A percentile compares a stretch with the other conserved stretches of the same genome.
These are phyloP conservation scores for Macrobrachium nipponense DNA, from an alignment of 1,140 invertebrate species.

Conservation along the genomic window DNA sequence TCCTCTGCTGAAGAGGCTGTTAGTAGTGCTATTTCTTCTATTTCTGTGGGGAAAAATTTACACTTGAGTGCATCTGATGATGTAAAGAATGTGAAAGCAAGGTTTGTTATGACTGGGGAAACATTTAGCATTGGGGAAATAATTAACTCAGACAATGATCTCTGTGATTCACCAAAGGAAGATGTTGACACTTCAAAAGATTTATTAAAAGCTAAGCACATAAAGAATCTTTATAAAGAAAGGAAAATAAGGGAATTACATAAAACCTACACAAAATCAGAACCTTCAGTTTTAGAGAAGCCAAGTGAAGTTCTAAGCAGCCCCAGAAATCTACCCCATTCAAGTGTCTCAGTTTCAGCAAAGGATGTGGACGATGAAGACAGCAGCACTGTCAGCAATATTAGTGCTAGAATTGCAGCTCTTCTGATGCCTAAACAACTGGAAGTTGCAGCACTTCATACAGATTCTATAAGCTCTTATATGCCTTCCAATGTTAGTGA, in stretches of 20 bases:
- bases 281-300: too few relatives aligned
- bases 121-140: not conserved
- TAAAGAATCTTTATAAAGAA: too few relatives aligned
- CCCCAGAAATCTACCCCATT: too few relatives aligned
- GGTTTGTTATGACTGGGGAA: not conserved
- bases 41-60: not conserved
- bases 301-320: too few relatives aligned
- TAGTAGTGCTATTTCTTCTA: not conserved
- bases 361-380: not conserved
- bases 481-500: slow-evolving; percentile 28
- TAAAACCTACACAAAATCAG: too few relatives aligned
- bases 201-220: too few relatives aligned
- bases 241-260: too few relatives aligned
- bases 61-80: not conserved
- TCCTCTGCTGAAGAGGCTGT: not conserved
- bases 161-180: too few relatives aligned
- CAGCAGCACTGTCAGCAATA: slow-evolving; percentile 37
- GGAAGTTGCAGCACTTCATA: slow-evolving; percentile 18
- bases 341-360: too few relatives aligned
- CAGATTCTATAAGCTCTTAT: slow-evolving; percentile 52
- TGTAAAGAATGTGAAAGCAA: not conserved
- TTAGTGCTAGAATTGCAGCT: slow-evolving; percentile 47
- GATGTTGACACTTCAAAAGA: too few relatives aligned
- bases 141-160: not conserved
- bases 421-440: slow-evolving; percentile 30